Conservation (phyloP, 2,113 vertebrate genomes). For the Syrmaticus mikado region DNA sequence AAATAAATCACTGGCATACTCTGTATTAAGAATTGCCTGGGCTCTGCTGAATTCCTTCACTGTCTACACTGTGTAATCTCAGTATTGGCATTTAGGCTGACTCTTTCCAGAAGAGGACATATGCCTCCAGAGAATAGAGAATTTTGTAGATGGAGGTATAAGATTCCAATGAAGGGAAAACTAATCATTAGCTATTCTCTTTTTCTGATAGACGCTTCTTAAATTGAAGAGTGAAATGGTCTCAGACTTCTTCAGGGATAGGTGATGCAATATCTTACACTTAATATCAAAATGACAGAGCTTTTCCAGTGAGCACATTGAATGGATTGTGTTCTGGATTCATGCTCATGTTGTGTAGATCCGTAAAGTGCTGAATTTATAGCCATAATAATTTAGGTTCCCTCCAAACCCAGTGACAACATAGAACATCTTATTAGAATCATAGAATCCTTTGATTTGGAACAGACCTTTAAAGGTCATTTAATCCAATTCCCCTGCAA, state of each 20-base stretch:
- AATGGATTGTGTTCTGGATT: not conserved
- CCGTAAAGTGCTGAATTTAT: not conserved
- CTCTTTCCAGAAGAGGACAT: not conserved
- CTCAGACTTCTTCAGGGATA: not conserved
- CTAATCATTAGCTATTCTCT: not conserved
- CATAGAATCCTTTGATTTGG: too few relatives aligned
- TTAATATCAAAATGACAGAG: not conserved
- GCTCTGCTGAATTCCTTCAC: not conserved
- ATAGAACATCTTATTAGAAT: not conserved
- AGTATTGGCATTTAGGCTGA: not conserved
- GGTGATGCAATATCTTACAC: not conserved
- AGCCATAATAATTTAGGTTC: not conserved
- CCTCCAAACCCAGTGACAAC: not conserved
- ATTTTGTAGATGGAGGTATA: not conserved
- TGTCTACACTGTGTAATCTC: not conserved
- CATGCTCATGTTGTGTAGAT: not conserved
- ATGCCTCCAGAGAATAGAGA: not conserved
- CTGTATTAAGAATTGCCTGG: not conserved
- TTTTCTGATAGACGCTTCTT: not conserved
- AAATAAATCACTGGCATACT: not conserved
- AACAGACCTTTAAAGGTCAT: too few relatives aligned
- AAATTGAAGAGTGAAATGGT: not conserved
- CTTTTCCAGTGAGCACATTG: not conserved
- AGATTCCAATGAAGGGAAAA: not conserved
- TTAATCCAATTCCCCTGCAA: too few relatives aligned